Percentiles rank a stretch among this genome's conserved stretches.
Evolutionary conservation across 2,113 vertebrate species (phyloP).

Genomic region (Camelus dromedarius): DNA sequence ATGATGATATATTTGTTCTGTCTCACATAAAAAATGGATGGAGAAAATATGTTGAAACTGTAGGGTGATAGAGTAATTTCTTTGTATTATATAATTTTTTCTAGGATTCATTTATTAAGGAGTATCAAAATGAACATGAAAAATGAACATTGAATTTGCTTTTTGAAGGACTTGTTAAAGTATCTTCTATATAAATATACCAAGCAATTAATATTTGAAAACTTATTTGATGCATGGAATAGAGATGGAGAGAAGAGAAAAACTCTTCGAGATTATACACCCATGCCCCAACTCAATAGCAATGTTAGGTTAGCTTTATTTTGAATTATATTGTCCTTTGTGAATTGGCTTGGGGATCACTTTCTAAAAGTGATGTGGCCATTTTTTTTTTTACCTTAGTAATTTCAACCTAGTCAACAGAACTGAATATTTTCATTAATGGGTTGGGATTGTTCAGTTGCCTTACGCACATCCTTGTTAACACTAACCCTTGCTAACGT

Average conservation of each 20-base stretch:
- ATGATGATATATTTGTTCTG: neutral
- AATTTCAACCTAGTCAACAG: conserved; percentile 18
- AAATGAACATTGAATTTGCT: neutral
- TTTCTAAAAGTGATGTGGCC: neutral
- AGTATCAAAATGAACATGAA: neutral
- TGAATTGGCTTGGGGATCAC: neutral
- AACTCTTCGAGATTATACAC: neutral
- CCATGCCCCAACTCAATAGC: neutral
- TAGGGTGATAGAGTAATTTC: neutral
- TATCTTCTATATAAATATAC: neutral
- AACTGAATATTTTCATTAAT: conserved; percentile 59
- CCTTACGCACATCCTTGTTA: conserved; percentile 40
- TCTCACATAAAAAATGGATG: neutral
- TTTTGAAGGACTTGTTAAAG: neutral
- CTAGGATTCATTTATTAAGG: neutral
- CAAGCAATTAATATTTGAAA: neutral
- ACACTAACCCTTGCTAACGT: conserved; percentile 21
- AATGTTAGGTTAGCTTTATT: conserved; percentile 13
- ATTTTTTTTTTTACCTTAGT: conserved; percentile 6
- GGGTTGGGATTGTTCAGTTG: neutral
- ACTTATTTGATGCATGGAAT: neutral
- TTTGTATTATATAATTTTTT: neutral
- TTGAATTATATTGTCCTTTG: neutral
- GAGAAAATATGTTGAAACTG: neutral
- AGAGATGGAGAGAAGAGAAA: neutral